Conservation (phyloP, 1,140 invertebrate genomes). For the Eufriesea mexicana region DNA sequence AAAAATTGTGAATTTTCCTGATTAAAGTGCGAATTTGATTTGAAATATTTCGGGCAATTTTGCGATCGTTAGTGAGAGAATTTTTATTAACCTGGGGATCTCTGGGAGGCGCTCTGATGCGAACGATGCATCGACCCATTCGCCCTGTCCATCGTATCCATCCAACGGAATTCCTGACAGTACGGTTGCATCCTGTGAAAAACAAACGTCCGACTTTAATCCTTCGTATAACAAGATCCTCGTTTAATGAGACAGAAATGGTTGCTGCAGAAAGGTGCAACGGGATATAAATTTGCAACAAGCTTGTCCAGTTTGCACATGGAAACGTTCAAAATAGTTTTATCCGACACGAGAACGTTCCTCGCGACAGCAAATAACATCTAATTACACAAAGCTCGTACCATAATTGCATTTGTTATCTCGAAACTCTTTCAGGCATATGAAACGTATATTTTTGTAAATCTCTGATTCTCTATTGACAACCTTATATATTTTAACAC, state of each 20-base stretch:
- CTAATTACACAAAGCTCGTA: neutral
- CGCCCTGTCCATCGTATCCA: slow-evolving; percentile 78
- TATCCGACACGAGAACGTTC: neutral
- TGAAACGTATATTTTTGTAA: neutral
- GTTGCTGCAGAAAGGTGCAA: neutral
- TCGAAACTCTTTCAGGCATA: neutral
- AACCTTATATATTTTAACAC: too few relatives aligned
- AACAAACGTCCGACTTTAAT: neutral
- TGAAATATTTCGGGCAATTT: neutral
- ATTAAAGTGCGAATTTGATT: neutral
- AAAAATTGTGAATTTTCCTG: too few relatives aligned
- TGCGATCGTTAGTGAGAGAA: neutral
- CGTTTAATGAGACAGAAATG: slow-evolving; percentile 11
- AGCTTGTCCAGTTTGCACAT: neutral
- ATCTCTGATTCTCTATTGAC: too few relatives aligned
- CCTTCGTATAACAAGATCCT: neutral
- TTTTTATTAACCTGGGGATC: slow-evolving; percentile 72
- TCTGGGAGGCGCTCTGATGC: slow-evolving; percentile 72
- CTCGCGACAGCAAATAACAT: neutral
- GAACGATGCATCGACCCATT: slow-evolving; percentile 75
- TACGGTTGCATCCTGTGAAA: slow-evolving; percentile 76
- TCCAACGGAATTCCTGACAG: slow-evolving; percentile 75
- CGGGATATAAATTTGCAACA: neutral
- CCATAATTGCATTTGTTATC: neutral
- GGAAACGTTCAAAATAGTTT: neutral